Percentiles rank a stretch among this genome's conserved stretches.
These are phyloP conservation scores for Coboldia fuscipes DNA, from an alignment of 1,140 invertebrate genomes.

Conservation along the genomic window DNA sequence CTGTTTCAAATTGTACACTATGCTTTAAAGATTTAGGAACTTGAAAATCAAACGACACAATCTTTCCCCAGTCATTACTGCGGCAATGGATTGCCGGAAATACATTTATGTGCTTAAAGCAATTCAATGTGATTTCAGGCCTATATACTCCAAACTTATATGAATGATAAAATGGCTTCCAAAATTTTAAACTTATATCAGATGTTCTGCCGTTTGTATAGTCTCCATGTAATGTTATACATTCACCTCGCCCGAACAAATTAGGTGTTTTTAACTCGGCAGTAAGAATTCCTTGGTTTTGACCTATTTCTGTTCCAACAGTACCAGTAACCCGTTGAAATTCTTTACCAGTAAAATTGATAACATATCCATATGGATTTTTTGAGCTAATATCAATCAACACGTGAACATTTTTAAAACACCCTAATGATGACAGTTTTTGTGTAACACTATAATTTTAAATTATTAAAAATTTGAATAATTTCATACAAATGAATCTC, in stretches of 20 bases:
- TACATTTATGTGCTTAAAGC: constrained; percentile 5
- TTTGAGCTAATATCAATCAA: constrained; percentile 17
- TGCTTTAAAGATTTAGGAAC: constrained; percentile 6
- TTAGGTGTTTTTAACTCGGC: constrained; percentile 16
- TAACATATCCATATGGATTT: constrained; percentile 17
- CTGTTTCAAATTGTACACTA: constrained; percentile 18
- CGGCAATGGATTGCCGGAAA: constrained; percentile 1
- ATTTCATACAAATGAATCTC: too few relatives aligned
- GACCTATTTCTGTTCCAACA: constrained; percentile 18
- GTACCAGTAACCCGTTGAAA: constrained; percentile 15
- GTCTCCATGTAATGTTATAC: constrained; percentile 16
- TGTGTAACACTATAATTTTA: too few relatives aligned
- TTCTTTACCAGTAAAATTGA: constrained; percentile 16
- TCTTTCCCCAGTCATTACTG: neutral
- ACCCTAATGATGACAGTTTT: too few relatives aligned
- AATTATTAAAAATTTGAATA: too few relatives aligned
- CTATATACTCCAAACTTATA: constrained; percentile 15
- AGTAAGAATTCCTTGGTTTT: constrained; percentile 17
- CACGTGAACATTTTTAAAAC: constrained; percentile 18
- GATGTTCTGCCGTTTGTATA: constrained; percentile 16
- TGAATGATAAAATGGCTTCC: constrained; percentile 20
- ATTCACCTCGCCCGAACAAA: constrained; percentile 17
- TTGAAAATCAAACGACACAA: constrained; percentile 1
- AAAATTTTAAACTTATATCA: constrained; percentile 17
- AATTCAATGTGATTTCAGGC: constrained; percentile 8